Base-by-base conservation (phyloP, 2,113 vertebrate genomes). In the Kobus ellipsiprymnus region DNA sequence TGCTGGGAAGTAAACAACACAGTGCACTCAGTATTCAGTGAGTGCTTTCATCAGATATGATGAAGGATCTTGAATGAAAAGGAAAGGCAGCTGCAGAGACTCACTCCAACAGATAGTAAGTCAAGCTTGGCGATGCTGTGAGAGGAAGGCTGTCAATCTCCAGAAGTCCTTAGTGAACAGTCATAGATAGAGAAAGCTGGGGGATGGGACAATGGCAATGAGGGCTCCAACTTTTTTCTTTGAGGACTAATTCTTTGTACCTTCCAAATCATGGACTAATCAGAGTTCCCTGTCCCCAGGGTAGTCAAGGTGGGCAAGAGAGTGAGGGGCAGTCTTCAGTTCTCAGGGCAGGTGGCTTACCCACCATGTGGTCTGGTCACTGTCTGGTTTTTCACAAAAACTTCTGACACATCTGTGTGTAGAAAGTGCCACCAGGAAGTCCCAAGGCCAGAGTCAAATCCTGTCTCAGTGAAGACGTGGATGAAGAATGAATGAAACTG, bases 91-190 rank as follows among this genome's bases (percentile, higher is more conserved):
- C 50, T 14, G 16, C 54, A 44, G 64, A 71, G 46, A 19, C 25
- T 23, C 48, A 6, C 33, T 14, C 44, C 29, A 11, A 7, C 25
- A 74, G 27, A 54, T 6, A 57, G 30, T 36, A 67, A 52, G 62
- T 44, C 4, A 62, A 16, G 14, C 50, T 84, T 1, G 0, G 7
- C 29, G 7, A 6, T 8, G 17, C 48, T 30, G 6, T 0, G 0
- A 55, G 55, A 25, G 8, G n/a, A 40, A 21, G 19, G 55, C 48
- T 77, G 30, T 19, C 85, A 6, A 2, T 25, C 4, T 1, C 86
- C 71, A 77, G 78, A 29, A 40, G 40, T 46, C 54, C 74, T 27
- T 30, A 19, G 29, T n/a, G 36, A 54, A 52, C 23, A 33, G 11
- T 46, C 15, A 2, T 7, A 52, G 54, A 10, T 3, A 36, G 30